Evolutionary conservation across 2,888 invertebrate genomes (phyloP), one percentile per base, ranked within the genome.

Genomic region (Allygus modestus): DNA sequence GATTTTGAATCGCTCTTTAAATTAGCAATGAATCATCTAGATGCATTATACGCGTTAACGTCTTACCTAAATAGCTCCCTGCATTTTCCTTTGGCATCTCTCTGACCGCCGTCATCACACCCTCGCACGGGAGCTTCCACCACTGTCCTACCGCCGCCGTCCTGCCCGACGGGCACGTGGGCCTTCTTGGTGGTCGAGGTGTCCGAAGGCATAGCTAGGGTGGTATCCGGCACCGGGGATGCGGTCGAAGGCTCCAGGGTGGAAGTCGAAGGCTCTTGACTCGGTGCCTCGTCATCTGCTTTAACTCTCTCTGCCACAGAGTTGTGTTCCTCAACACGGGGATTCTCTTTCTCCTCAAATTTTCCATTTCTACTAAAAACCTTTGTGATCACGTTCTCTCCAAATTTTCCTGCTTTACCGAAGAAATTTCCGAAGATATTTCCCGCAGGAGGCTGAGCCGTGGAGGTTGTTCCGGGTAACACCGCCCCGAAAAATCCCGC

Each of bases 1-100:
- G n/a, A n/a, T n/a, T 37, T 37, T 37, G 37, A 37, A 37, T 4
- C 37, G 11, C 37, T 37, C 7, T 11, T 37, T n/a, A n/a, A n/a
- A n/a, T n/a, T n/a, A n/a, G n/a, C n/a, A 37, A 37, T 9, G 9
- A 37, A 37, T 37, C 9, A 37, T 37, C 37, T 37, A 37, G 37
- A 37, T 37, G 37, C 37, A 37, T 37, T 37, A 37, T 9, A 7
- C 9, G 46, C 12, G 9, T 46, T 15, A 15, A 17, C 1, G 11
- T 15, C 77, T 77, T 26, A 77, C 46, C 28, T 77, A 51, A 77
- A 77, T 0, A 77, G 28, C 31, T 77, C 31, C n/a, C 77, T 77
- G 51, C 77, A 77, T 28, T 17, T 51, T 37, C 77, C 77, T 4
- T 23, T 26, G 17, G 2, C 0, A 17, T 77, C 77, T 20, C 77